These are phyloP conservation scores for Petrocephalus microphthalmus DNA, from an alignment of 2,113 vertebrate species.

Conservation along the genomic window DNA sequence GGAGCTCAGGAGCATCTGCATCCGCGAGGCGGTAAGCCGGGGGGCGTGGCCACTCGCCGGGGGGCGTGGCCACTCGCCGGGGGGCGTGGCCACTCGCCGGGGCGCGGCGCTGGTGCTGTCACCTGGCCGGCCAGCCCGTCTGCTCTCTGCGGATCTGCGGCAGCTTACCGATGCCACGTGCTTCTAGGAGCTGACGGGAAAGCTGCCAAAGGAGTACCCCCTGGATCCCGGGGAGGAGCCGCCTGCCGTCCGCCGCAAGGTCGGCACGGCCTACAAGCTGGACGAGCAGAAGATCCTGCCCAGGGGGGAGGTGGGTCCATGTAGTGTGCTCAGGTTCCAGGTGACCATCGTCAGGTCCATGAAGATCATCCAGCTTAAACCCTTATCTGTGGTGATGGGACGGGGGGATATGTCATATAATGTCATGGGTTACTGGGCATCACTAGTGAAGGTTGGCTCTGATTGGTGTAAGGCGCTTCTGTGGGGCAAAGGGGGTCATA, in stretches of 20 bases:
- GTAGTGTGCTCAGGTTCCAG: not conserved
- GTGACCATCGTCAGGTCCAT: not conserved
- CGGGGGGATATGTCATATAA: not conserved
- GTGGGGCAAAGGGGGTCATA: not conserved
- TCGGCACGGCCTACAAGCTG: conserved; percentile 92
- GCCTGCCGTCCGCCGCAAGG: conserved; percentile 84
- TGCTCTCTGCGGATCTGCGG: not conserved
- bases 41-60: no score
- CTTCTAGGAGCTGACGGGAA: conserved; percentile 87
- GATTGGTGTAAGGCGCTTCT: not conserved
- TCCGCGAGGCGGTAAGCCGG: conserved; percentile 86
- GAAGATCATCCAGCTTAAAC: not conserved
- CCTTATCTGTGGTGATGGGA: not conserved
- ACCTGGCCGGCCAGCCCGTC: not conserved
- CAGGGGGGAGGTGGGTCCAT: conserved; percentile 81
- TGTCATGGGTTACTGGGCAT: not conserved
- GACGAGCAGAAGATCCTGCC: conserved; percentile 92
- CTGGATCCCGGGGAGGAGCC: conserved; percentile 89
- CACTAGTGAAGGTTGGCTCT: not conserved
- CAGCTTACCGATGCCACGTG: not conserved
- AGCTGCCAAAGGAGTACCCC: conserved; percentile 89
- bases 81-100: no score
- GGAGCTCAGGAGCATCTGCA: conserved; percentile 89
- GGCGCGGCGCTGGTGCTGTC: not conserved
- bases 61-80: no score